A percentile compares a stretch with the other conserved stretches of the same genome.
Conservation (phyloP, 2,888 invertebrate species). For the Troglohyphantes excavatus region DNA sequence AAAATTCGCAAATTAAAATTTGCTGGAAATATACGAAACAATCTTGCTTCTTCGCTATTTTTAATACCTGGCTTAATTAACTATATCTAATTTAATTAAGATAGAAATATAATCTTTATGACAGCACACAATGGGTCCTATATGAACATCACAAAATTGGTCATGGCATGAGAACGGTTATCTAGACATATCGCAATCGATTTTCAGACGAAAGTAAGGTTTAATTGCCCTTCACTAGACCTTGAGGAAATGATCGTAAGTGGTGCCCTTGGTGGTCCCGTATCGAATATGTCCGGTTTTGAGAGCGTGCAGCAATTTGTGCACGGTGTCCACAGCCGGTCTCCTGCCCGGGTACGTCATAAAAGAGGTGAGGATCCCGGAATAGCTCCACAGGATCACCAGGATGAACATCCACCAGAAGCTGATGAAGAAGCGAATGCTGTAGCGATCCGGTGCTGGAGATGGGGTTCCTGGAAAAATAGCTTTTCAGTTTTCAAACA, state of each 20-base stretch:
- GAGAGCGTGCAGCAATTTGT: conserved; percentile 26
- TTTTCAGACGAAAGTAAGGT: no score
- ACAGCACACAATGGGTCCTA: no score
- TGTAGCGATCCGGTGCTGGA: conserved; percentile 48
- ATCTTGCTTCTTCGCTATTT: no score
- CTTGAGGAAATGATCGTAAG: conserved; percentile 55
- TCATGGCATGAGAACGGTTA: no score
- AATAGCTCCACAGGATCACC: conserved; percentile 67
- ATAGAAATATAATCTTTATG: no score
- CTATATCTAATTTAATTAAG: no score
- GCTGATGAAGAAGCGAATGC: conserved; percentile 67
- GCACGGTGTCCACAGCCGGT: conserved; percentile 48
- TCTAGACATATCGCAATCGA: no score
- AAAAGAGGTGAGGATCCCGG: conserved; percentile 64
- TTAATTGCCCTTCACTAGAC: not conserved
- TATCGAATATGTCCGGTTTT: conserved; percentile 10
- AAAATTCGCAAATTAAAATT: no score
- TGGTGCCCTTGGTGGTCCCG: conserved; percentile 46
- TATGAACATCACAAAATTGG: no score
- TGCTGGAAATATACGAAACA: no score
- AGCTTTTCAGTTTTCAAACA: no score
- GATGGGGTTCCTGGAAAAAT: conserved; percentile 46
- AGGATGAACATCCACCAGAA: conserved; percentile 73
- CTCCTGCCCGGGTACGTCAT: conserved; percentile 68
- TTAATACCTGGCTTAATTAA: no score